Conservation (phyloP, 2,888 invertebrate genomes). For the Drosophila demipolita region DNA sequence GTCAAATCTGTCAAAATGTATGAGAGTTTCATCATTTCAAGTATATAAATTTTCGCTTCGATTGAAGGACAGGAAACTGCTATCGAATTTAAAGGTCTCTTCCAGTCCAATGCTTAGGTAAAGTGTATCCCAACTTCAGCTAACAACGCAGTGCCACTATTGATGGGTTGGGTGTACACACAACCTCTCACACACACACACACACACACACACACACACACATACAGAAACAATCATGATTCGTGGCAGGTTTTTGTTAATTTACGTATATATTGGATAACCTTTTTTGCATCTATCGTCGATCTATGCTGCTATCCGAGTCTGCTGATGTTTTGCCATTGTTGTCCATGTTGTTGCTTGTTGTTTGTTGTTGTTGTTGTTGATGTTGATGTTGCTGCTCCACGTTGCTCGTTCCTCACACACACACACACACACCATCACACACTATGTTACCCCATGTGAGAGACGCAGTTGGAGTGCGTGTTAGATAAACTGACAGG, state of each 20-base stretch:
- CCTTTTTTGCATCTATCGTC: constrained; percentile 41
- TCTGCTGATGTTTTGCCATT: constrained; percentile 30
- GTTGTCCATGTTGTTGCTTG: constrained; percentile 31
- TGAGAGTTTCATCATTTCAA: neutral
- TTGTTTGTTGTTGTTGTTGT: constrained; percentile 18
- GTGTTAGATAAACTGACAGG: constrained; percentile 78
- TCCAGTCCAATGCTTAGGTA: constrained; percentile 10
- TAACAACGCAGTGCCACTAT: constrained; percentile 11
- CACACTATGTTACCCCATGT: constrained; percentile 31
- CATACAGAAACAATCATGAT: constrained; percentile 53
- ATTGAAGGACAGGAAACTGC: constrained; percentile 2
- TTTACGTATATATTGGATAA: constrained; percentile 65
- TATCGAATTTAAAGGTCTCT: neutral
- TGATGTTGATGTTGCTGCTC: neutral
- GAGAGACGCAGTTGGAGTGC: constrained; percentile 57
- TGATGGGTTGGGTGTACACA: neutral
- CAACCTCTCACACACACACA: neutral
- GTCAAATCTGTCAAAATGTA: neutral
- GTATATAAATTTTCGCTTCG: neutral
- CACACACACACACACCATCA: neutral
- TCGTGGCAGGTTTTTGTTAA: constrained; percentile 80
- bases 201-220: neutral
- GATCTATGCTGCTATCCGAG: constrained; percentile 24
- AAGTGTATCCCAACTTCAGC: constrained; percentile 23
- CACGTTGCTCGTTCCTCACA: constrained; percentile 2